A percentile compares a stretch with the other conserved stretches of the same genome.
These are phyloP conservation scores for Trachelus iudaicus DNA, from an alignment of 2,888 invertebrate genomes.

Conservation along the genomic window DNA sequence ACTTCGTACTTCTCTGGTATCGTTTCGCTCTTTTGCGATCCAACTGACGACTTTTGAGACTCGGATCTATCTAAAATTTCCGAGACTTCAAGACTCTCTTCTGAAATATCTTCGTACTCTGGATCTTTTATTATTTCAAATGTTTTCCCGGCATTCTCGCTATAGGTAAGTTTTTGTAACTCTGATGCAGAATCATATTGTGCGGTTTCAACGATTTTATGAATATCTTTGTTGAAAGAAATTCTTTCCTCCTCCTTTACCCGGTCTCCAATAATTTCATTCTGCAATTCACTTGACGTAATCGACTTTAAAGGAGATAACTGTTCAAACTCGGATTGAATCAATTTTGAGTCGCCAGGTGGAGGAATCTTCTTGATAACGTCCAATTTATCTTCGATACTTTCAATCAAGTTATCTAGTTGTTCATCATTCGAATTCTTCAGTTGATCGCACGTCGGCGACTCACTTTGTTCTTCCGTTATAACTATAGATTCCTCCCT, in stretches of 20 bases:
- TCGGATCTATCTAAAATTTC: conserved; percentile 57
- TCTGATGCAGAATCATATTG: not conserved
- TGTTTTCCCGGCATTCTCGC: not conserved
- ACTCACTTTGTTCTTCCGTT: conserved; percentile 23
- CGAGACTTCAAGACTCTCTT: conserved; percentile 60
- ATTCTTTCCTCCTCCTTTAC: not conserved
- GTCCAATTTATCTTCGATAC: conserved; percentile 42
- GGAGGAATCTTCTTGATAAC: conserved; percentile 40
- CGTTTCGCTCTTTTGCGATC: conserved; percentile 34
- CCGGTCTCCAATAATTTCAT: not conserved
- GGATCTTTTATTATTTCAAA: conserved; percentile 30
- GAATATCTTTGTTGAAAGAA: not conserved
- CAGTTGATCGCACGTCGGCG: not conserved
- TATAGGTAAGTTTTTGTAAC: not conserved
- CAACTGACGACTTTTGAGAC: conserved; percentile 29
- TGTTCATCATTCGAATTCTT: conserved; percentile 52
- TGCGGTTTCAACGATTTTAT: not conserved
- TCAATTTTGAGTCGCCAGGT: not conserved
- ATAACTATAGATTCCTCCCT: conserved; percentile 19
- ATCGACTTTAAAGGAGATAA: not conserved
- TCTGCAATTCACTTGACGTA: not conserved
- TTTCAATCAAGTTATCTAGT: conserved; percentile 51
- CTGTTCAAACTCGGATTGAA: not conserved
- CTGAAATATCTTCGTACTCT: conserved; percentile 62
- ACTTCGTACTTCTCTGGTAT: conserved; percentile 52